These are phyloP conservation scores for Canis aureus DNA, from an alignment of 2,113 vertebrate genomes.

Conservation along the genomic window DNA sequence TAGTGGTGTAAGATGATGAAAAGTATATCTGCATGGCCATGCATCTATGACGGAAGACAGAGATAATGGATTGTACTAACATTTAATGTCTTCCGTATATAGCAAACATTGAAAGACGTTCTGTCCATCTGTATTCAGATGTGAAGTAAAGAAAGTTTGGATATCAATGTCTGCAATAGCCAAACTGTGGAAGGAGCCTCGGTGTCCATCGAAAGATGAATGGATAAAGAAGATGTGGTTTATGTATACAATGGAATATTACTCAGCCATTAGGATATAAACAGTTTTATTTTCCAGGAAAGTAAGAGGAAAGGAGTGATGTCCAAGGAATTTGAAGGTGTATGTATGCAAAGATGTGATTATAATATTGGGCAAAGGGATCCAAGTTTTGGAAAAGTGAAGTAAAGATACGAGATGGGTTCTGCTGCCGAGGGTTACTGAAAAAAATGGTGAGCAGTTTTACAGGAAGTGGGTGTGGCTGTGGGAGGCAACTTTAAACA, in stretches of 20 bases:
- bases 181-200: too few relatives aligned
- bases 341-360: background rate
- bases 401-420: background rate
- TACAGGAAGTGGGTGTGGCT: background rate
- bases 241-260: too few relatives aligned
- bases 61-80: background rate
- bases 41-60: background rate
- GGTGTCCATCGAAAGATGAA: too few relatives aligned
- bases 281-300: background rate
- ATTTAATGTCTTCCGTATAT: too few relatives aligned
- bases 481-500: background rate
- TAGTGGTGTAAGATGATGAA: background rate
- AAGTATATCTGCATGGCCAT: background rate
- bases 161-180: too few relatives aligned
- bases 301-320: background rate
- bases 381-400: background rate
- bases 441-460: background rate
- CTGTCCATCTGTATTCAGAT: background rate
- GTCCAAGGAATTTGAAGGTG: background rate
- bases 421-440: background rate
- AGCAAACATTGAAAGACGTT: background rate
- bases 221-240: too few relatives aligned
- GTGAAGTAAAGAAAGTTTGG: background rate
- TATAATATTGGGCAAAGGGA: background rate
- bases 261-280: background rate